Evolutionary conservation across 2,797 vertebrate species (phyloP), one percentile per base, ranked within the genome.

Genomic region (Helostoma temminkii): DNA sequence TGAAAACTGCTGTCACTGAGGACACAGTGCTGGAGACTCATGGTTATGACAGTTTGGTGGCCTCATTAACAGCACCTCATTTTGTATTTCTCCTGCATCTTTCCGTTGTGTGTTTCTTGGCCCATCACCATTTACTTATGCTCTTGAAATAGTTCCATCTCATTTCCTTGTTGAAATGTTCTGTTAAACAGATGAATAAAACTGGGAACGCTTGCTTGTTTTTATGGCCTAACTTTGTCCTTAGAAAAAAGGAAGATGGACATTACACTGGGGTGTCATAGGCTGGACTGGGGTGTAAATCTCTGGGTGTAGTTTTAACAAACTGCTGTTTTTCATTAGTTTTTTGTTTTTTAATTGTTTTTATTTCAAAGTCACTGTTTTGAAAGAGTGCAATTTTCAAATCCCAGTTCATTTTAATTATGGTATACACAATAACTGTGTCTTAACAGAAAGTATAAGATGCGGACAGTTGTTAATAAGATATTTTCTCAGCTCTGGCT

Each of bases 1-100:
- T 55, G 61, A 68, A 54, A 48, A 15, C 48, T 19, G 56, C 62
- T 66, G 77, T 70, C 64, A 64, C 32, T 10, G 58, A 55, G 47
- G 55, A 74, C 42, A 26, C 3, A 1, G 10, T 59, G 47, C 43
- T 22, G 3, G 39, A 58, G 28, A 48, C 39, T 66, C 32, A 2
- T 62, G 66, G 56, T 61, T 60, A 9, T 71, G 76, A 62, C 63
- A 68, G 66, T 15, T 46, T 10, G 11, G n/a, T 34, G 19, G 39
- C 37, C 41, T 56, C 41, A 48, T 76, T 65, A 60, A 19, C 50
- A 12, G 18, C 26, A 48, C 39, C 37, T 46, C 22, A 24, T 67
- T 34, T 30, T 66, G 48, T 46, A 10, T 50, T 49, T n/a, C 24
- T 15, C 37, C 21, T 32, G 7, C 18, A 19, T 42, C n/a, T 32